A percentile compares a stretch with the other conserved stretches of the same genome.
Evolutionary conservation across 2,888 invertebrate genomes (phyloP).

Genomic region (Junonia oenone): DNA sequence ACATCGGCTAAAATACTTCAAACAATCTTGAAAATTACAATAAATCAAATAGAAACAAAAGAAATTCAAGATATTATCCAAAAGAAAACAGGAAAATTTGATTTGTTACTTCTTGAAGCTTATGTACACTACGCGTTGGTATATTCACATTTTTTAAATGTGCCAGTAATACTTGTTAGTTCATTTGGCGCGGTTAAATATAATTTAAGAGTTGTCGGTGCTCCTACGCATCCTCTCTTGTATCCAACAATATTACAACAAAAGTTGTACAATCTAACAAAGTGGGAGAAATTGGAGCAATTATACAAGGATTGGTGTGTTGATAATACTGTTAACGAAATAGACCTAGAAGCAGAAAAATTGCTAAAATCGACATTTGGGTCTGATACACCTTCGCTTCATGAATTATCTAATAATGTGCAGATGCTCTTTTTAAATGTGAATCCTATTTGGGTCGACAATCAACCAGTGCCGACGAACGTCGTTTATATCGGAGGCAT

Average conservation of each 20-base stretch:
- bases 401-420: slow-evolving; percentile 36
- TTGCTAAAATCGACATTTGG: slow-evolving; percentile 33
- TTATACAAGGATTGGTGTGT: slow-evolving; percentile 30
- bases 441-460: too few species aligned
- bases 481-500: too few species aligned
- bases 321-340: background rate
- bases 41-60: slow-evolving; percentile 14
- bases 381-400: slow-evolving; percentile 29
- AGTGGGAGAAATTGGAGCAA: slow-evolving; percentile 36
- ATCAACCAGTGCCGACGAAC: too few species aligned
- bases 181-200: slow-evolving; percentile 35
- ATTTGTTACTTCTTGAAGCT: slow-evolving; percentile 43
- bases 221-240: slow-evolving; percentile 25
- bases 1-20: background rate
- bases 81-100: slow-evolving; percentile 31
- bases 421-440: too few species aligned
- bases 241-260: slow-evolving; percentile 19
- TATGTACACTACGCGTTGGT: slow-evolving; percentile 30
- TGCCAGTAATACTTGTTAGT: slow-evolving; percentile 43
- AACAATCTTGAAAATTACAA: slow-evolving; percentile 7
- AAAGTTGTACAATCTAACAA: slow-evolving; percentile 27
- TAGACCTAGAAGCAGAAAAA: slow-evolving; percentile 16
- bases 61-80: slow-evolving; percentile 23
- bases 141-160: slow-evolving; percentile 41
- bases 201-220: slow-evolving; percentile 30